phyloP scores from a whole-genome alignment of 2,888 invertebrate genomes.

The Diabrotica balteata region DNA sequence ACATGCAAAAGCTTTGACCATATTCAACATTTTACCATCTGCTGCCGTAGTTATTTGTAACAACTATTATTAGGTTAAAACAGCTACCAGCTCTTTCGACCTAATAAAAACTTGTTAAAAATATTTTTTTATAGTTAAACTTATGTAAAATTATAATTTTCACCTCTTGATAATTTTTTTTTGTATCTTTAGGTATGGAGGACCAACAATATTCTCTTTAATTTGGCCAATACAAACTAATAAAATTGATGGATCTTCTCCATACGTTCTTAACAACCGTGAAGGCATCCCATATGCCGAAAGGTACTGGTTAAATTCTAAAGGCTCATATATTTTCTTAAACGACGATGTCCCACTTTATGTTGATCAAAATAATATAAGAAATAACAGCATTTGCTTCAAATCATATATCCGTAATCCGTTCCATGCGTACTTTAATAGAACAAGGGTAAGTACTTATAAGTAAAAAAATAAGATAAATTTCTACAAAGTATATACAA shows the following conservation, averaged over 20 bases:
- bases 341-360: slow-evolving; percentile 72
- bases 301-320: slow-evolving; percentile 76
- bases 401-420: slow-evolving; percentile 65
- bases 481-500: too few relatives aligned
- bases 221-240: slow-evolving; percentile 72
- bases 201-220: slow-evolving; percentile 68
- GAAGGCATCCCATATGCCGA: slow-evolving; percentile 67
- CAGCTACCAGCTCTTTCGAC: too few relatives aligned
- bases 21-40: too few relatives aligned
- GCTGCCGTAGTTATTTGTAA: too few relatives aligned
- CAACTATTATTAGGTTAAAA: too few relatives aligned
- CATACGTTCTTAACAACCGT: slow-evolving; percentile 66
- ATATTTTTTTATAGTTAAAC: too few relatives aligned
- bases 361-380: slow-evolving; percentile 70
- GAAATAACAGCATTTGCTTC: slow-evolving; percentile 66
- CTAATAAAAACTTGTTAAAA: too few relatives aligned
- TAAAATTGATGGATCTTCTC: slow-evolving; percentile 59
- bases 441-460: slow-evolving; percentile 36
- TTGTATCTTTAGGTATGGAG: slow-evolving; percentile 61
- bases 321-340: slow-evolving; percentile 72
- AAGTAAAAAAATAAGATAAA: too few relatives aligned
- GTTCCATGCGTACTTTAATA: slow-evolving; percentile 54
- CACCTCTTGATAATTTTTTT: too few relatives aligned
- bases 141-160: too few relatives aligned
- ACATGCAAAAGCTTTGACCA: too few relatives aligned